Conservation (phyloP, 2,113 vertebrate genomes). For the Atlantisia rogersi region DNA sequence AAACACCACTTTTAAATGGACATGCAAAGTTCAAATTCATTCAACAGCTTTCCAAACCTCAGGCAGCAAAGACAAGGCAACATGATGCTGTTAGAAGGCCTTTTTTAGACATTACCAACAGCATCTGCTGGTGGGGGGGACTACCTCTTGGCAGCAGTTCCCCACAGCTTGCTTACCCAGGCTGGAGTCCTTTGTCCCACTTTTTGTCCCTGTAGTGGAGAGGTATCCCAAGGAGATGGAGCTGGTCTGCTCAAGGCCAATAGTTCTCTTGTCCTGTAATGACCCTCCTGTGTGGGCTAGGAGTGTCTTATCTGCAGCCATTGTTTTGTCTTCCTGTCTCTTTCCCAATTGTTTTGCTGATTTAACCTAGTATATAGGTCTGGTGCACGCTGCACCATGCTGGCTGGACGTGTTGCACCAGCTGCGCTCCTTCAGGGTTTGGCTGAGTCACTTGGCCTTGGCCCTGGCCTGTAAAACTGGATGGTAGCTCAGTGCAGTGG, state of each 20-base stretch:
- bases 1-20: not conserved
- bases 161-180: not conserved
- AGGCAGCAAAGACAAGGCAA: not conserved
- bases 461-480: fast-evolving
- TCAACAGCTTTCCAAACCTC: not conserved
- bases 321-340: conserved; percentile 58
- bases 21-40: not conserved
- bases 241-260: fast-evolving
- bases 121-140: not conserved
- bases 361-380: conserved; percentile 9
- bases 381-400: not conserved
- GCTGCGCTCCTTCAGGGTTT: not conserved
- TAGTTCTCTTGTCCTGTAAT: not conserved
- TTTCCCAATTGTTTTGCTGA: conserved; percentile 27
- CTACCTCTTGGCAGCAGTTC: not conserved
- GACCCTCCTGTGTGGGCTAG: not conserved
- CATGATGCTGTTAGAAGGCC: not conserved
- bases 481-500: not conserved
- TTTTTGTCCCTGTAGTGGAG: not conserved
- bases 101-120: not conserved
- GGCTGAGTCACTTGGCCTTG: not conserved
- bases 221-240: not conserved
- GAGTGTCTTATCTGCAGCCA: conserved; percentile 26
- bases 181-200: not conserved
- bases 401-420: not conserved